Percentiles rank a stretch among this genome's conserved stretches.
Evolutionary conservation across 1,140 invertebrate genomes (phyloP).

Genomic region (Sycophaga agraensis): DNA sequence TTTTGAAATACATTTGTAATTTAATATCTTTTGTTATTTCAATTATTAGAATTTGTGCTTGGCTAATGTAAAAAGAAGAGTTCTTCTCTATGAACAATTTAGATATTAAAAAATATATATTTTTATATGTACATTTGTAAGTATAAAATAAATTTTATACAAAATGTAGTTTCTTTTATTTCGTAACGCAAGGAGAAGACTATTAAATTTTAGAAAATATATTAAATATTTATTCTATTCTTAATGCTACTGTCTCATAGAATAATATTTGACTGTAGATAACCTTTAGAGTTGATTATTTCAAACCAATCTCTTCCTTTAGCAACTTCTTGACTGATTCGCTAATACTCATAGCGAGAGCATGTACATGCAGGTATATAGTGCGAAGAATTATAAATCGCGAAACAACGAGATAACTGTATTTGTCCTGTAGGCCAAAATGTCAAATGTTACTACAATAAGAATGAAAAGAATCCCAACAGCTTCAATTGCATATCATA

Average conservation of each 20-base stretch:
- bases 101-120: not conserved
- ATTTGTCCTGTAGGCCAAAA: conserved; percentile 21
- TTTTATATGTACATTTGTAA: conserved; percentile 4
- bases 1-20: not conserved
- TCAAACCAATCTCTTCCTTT: conserved; percentile 15
- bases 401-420: conserved; percentile 25
- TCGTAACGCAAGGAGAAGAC: not conserved
- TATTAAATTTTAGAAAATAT: not conserved
- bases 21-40: not conserved
- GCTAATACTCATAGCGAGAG: conserved; percentile 19
- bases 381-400: not conserved
- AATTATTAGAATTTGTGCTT: not conserved
- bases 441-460: conserved; percentile 23
- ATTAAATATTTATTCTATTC: not conserved
- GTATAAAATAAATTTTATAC: not conserved
- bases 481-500: conserved; percentile 24
- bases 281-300: conserved; percentile 8
- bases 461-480: conserved; percentile 10
- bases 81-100: too few species aligned
- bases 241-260: not conserved
- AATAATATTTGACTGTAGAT: conserved; percentile 9
- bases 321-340: conserved; percentile 25
- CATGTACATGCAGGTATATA: not conserved
- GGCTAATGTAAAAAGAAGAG: too few species aligned
- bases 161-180: not conserved